Evolutionary conservation across 2,888 invertebrate genomes (phyloP), one percentile per base, ranked within the genome.

Genomic region (Rhingia campestris): DNA sequence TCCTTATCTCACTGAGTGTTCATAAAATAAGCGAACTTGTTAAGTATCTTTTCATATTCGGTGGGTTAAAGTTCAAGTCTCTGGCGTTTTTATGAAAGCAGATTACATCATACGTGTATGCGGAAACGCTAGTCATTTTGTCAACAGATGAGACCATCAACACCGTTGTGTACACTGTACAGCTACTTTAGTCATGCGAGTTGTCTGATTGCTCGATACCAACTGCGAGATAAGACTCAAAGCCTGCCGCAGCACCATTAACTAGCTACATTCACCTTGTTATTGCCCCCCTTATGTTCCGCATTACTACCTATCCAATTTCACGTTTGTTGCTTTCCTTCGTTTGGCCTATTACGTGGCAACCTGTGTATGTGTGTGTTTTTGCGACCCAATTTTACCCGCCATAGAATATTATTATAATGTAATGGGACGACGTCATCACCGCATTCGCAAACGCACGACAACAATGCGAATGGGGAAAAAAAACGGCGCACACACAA

Each of bases 371-470:
- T n/a, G n/a, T 54, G 53, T 37, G 35, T 73, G 67, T 64, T 47
- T 59, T 45, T 74, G 63, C 82, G 82, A 82, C 82, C 82, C 73
- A 82, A 69, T 82, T 82, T 47, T 53, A 41, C 14, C 33, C 33
- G 33, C 75, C 56, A 69, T 63, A 41, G 79, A 79, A 79, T 69
- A 69, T 47, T 49, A 81, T 81, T 82, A 69, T 73, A 82, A 69
- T 73, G 79, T 82, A 79, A 82, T 79, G 49, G 56, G 51, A 73
- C 67, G 49, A 70, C 79, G 79, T 82, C 82, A 79, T 79, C 73
- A 37, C 63, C 79, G 51, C 69, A 79, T 74, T 77, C 67, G 54
- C 49, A 74, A 22, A 5, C 14, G 9, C 37, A 14, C 32, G 7
- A 10, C 33, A 35, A 54, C 14, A 32, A n/a, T n/a, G n/a, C 30